Conservation (phyloP, 2,113 vertebrate genomes). For the Perca fluviatilis region DNA sequence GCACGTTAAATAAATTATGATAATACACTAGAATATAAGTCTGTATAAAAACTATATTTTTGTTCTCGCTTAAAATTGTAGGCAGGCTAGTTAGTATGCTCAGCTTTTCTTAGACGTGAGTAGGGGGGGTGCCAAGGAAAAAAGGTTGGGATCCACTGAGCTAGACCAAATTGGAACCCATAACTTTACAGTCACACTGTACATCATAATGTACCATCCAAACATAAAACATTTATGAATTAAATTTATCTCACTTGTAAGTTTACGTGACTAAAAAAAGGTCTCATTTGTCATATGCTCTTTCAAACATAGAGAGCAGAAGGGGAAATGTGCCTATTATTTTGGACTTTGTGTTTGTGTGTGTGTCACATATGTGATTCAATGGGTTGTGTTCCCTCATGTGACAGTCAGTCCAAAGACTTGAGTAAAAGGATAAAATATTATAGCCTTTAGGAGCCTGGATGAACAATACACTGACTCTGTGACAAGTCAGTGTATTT, state of each 20-base stretch:
- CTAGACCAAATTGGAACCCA: not conserved
- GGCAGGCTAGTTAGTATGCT: too few relatives aligned
- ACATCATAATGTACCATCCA: not conserved
- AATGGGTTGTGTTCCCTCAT: not conserved
- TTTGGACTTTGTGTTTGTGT: not conserved
- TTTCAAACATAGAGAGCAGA: not conserved
- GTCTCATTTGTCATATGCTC: not conserved
- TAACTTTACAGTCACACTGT: slow-evolving; percentile 6
- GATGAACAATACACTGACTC: slow-evolving; percentile 27
- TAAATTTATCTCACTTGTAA: not conserved
- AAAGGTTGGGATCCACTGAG: not conserved
- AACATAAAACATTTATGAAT: not conserved
- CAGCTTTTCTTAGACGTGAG: too few relatives aligned
- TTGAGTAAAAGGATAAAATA: slow-evolving; percentile 8
- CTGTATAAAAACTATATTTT: too few relatives aligned
- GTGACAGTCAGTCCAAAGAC: not conserved
- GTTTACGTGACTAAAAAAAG: slow-evolving; percentile 5
- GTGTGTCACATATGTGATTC: slow-evolving; percentile 17
- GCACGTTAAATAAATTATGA: too few relatives aligned
- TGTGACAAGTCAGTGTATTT: slow-evolving; percentile 29
- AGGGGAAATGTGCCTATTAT: not conserved
- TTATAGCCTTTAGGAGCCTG: slow-evolving; percentile 22
- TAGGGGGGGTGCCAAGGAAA: too few relatives aligned
- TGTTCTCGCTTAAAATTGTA: too few relatives aligned
- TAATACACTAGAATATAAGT: too few relatives aligned